Conservation (phyloP, 2,888 invertebrate species). For the Caenorhabditis macrosperma region DNA sequence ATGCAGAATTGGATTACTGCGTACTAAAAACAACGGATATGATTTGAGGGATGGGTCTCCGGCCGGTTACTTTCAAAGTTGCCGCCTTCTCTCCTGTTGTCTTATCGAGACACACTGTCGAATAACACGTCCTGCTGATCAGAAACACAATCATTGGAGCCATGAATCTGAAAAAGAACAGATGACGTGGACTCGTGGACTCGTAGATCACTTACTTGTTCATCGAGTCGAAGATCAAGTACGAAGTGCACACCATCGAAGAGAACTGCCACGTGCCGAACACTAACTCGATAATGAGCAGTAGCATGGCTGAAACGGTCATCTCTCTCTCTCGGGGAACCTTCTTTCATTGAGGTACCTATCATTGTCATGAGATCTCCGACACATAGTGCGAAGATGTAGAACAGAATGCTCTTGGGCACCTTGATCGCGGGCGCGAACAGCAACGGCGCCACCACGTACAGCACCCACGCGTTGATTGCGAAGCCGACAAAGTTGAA, state of each 20-base stretch:
- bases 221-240: conserved; percentile 78
- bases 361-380: conserved; percentile 79
- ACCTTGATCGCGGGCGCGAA: conserved; percentile 74
- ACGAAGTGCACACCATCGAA: conserved; percentile 73
- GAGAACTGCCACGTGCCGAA: conserved; percentile 78
- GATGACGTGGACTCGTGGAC: too few relatives aligned
- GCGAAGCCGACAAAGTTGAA: conserved; percentile 78
- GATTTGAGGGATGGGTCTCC: not conserved
- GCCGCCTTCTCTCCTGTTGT: conserved; percentile 75
- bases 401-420: conserved; percentile 79
- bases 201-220: conserved; percentile 76
- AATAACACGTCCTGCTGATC: conserved; percentile 78
- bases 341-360: conserved; percentile 62
- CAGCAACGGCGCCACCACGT: conserved; percentile 77
- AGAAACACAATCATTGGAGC: conserved; percentile 79
- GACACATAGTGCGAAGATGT: conserved; percentile 78
- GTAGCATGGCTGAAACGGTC: conserved; percentile 76
- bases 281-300: conserved; percentile 76
- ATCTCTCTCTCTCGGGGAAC: not conserved
- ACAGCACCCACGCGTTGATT: conserved; percentile 77
- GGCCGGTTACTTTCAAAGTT: conserved; percentile 70
- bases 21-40: conserved; percentile 61
- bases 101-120: conserved; percentile 78
- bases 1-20: conserved; percentile 73
- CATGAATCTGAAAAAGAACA: conserved; percentile 68